phyloP scores from a whole-genome alignment of 2,888 invertebrate species.

The Allophyes oxyacanthae region DNA sequence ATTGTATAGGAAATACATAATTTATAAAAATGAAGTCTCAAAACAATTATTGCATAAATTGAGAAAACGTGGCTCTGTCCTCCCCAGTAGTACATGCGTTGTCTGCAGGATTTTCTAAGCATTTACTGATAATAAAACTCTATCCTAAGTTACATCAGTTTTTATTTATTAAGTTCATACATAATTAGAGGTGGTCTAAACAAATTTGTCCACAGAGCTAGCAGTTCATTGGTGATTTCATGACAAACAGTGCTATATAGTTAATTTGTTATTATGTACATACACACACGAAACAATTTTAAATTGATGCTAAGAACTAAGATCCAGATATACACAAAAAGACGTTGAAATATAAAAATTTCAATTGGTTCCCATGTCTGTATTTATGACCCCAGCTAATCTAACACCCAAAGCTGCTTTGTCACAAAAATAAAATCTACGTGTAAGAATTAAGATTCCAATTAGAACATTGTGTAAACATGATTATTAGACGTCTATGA shows the following conservation, averaged over 20 bases:
- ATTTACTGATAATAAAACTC: constrained; percentile 62
- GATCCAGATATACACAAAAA: constrained; percentile 59
- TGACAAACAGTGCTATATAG: constrained; percentile 78
- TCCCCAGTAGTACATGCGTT: constrained; percentile 14
- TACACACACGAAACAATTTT: constrained; percentile 71
- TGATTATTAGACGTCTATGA: constrained; percentile 63
- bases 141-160: constrained; percentile 73
- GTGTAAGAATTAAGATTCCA: constrained; percentile 61
- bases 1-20: not conserved
- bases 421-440: constrained; percentile 65
- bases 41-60: constrained; percentile 4
- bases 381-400: constrained; percentile 44
- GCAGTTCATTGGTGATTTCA: constrained; percentile 79
- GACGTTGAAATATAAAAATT: constrained; percentile 36
- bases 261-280: constrained; percentile 77
- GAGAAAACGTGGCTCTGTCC: constrained; percentile 7
- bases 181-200: constrained; percentile 79
- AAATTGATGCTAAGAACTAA: constrained; percentile 69
- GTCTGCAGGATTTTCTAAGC: constrained; percentile 13
- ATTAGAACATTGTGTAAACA: constrained; percentile 60
- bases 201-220: constrained; percentile 74
- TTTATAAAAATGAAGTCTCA: not conserved
- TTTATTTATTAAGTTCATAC: constrained; percentile 85
- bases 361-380: constrained; percentile 36
- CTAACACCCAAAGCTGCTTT: constrained; percentile 67